These are phyloP conservation scores for Anthonomus grandis DNA, from an alignment of 1,140 invertebrate genomes.

Conservation along the genomic window DNA sequence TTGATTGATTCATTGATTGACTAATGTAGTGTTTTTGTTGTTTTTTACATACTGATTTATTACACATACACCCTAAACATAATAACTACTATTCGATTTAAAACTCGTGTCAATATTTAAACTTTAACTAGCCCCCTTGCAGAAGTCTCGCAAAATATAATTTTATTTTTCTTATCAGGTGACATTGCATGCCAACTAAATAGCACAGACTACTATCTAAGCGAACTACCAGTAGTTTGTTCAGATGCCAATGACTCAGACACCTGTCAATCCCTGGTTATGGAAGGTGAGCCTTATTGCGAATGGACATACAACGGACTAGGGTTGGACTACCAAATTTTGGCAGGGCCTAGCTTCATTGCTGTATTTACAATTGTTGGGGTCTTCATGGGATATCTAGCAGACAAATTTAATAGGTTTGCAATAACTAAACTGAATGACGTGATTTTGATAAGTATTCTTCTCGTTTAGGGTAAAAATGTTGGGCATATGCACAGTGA, in stretches of 20 bases:
- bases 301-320: conserved; percentile 92
- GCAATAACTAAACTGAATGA: neutral
- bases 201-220: conserved; percentile 54
- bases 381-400: conserved; percentile 78
- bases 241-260: conserved; percentile 60
- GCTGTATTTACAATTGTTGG: conserved; percentile 85
- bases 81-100: no score
- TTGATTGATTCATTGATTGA: no score
- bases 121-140: no score
- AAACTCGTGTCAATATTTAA: no score
- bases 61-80: no score
- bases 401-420: conserved; percentile 70
- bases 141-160: no score
- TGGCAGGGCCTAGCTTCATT: conserved; percentile 90
- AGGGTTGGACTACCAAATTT: conserved; percentile 86
- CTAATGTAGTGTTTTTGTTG: no score
- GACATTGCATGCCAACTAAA: conserved; percentile 84
- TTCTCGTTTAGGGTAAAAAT: conserved; percentile 57
- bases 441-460: neutral
- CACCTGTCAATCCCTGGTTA: conserved; percentile 60
- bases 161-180: conserved; percentile 41
- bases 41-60: no score
- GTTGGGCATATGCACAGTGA: conserved; percentile 69
- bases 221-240: conserved; percentile 64
- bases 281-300: conserved; percentile 73